phyloP scores from a whole-genome alignment of 1,140 invertebrate species.

The Thereuonema tuberculata region DNA sequence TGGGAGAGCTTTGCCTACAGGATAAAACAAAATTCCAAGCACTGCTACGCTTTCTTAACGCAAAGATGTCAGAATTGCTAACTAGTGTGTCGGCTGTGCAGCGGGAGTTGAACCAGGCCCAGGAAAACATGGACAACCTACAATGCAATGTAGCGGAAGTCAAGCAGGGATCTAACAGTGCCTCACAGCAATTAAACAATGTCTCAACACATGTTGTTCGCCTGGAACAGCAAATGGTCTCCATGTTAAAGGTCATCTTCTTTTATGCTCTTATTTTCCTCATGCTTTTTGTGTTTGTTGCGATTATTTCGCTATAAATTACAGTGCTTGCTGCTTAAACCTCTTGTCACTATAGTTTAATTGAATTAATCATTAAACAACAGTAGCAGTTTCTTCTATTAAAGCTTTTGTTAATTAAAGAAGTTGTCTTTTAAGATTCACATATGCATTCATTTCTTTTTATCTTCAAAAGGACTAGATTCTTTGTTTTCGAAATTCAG shows the following conservation, averaged over 20 bases:
- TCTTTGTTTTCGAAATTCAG: too few species aligned
- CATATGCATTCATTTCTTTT: too few species aligned
- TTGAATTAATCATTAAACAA: too few species aligned
- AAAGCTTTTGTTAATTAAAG: too few species aligned
- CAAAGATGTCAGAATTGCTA: neutral
- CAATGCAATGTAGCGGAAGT: neutral
- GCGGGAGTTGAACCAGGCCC: neutral
- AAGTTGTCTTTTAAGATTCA: too few species aligned
- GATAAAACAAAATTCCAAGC: too few species aligned
- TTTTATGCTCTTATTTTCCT: neutral
- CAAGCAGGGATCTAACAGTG: neutral
- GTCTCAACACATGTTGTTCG: neutral
- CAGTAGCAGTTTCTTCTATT: too few species aligned
- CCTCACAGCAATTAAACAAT: neutral
- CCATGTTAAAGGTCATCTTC: neutral
- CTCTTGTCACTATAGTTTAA: too few species aligned
- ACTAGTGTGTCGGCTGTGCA: neutral
- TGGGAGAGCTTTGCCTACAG: too few species aligned
- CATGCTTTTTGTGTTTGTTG: neutral
- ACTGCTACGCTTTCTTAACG: neutral
- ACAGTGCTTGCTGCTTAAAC: too few species aligned
- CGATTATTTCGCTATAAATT: too few species aligned
- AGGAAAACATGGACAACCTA: neutral
- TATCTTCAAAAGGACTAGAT: too few species aligned
- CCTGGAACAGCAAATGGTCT: neutral